phyloP scores from a whole-genome alignment of 2,113 vertebrate species.

The Nerophis lumbriciformis region DNA sequence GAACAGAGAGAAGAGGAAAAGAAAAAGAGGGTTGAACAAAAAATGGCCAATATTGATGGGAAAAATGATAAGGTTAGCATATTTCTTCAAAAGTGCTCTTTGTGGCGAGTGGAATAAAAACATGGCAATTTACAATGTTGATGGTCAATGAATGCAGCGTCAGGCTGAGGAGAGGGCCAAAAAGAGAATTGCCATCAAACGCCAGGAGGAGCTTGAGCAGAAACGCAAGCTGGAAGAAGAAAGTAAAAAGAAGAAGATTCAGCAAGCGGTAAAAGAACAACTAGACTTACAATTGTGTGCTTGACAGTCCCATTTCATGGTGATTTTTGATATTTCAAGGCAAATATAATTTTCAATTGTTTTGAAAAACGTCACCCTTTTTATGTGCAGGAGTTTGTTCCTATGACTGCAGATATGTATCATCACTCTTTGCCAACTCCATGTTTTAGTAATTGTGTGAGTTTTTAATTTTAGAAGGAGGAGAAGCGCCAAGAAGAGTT shows the following conservation, averaged over 20 bases:
- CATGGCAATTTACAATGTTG: too few species aligned
- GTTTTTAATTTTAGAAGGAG: constrained; percentile 73
- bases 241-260: constrained; percentile 72
- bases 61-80: constrained; percentile 83
- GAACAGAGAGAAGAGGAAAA: constrained; percentile 84
- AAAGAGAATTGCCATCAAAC: constrained; percentile 77
- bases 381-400: too few species aligned
- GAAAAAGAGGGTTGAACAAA: constrained; percentile 86
- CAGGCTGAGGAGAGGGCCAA: constrained; percentile 85
- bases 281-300: too few species aligned
- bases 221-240: constrained; percentile 85
- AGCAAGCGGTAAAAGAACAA: constrained; percentile 71
- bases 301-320: too few species aligned
- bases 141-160: constrained; percentile 59
- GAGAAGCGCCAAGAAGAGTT: constrained; percentile 77
- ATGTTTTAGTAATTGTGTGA: too few species aligned
- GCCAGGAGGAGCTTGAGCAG: constrained; percentile 82
- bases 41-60: constrained; percentile 83
- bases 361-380: too few species aligned
- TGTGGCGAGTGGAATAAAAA: background rate
- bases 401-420: too few species aligned
- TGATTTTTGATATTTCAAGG: too few species aligned
- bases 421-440: too few species aligned
- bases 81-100: fast-evolving
- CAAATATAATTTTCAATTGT: too few species aligned